phyloP scores from a whole-genome alignment of 92 coral and sea anemone species.

The Virgularia gustaviana region DNA sequence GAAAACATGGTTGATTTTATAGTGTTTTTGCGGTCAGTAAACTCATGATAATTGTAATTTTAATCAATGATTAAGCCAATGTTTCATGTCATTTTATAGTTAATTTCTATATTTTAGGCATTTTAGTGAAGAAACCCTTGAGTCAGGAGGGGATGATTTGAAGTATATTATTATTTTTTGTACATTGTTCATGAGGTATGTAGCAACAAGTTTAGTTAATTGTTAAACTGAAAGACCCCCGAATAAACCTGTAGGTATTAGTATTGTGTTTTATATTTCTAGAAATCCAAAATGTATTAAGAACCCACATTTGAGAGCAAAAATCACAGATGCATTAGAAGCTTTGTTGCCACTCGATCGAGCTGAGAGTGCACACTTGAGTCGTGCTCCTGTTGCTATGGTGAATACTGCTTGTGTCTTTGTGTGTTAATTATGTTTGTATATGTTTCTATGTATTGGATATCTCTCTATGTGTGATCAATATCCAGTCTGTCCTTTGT shows the following conservation, averaged over 20 bases:
- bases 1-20: slow-evolving; percentile 91
- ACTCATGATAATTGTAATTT: neutral
- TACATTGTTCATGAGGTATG: slow-evolving; percentile 88
- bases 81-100: too few species aligned
- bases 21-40: slow-evolving; percentile 71
- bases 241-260: too few species aligned
- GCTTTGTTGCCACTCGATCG: slow-evolving; percentile 70
- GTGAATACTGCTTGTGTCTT: slow-evolving; percentile 43
- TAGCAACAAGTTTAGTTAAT: neutral
- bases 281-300: slow-evolving; percentile 84
- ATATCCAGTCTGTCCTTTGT: too few species aligned
- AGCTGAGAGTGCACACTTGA: slow-evolving; percentile 43
- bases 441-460: neutral
- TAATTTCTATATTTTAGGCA: slow-evolving; percentile 52
- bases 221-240: neutral
- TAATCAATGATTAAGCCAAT: too few species aligned
- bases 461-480: neutral
- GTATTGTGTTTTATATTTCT: neutral
- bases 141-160: slow-evolving; percentile 72
- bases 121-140: slow-evolving; percentile 91
- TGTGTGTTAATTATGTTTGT: neutral
- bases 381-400: slow-evolving; percentile 56
- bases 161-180: slow-evolving; percentile 82
- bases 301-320: slow-evolving; percentile 95
- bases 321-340: slow-evolving; percentile 87